Evolutionary conservation across 2,113 vertebrate species (phyloP), one percentile per base, ranked within the genome.

Genomic region (Dipodomys spectabilis): DNA sequence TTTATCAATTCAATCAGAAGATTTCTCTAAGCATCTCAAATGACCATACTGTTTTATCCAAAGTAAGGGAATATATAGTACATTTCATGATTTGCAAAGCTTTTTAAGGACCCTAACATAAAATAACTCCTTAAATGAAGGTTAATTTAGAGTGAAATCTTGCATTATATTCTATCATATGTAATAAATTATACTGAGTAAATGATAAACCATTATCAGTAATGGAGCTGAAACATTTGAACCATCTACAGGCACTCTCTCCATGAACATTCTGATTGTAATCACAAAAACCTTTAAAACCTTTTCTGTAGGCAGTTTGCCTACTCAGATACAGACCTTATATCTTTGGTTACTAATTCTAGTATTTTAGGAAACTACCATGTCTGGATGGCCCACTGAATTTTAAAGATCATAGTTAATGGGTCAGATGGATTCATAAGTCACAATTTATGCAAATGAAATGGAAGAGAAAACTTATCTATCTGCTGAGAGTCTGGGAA

Each of bases 11-110:
- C 39, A 68, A 28, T 65, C 64, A 39, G 20, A 19, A 39, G 25
- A 65, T 91, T 86, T 83, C 65, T 88, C n/a, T n/a, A 88, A 72
- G 57, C n/a, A 88, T 72, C 22, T 49, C 27, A 93, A 90, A 86
- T 53, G n/a, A 53, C 53, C 23, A 94, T 32, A 68, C 92, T 22
- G 85, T 85, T 32, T 78, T 68, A 3, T 89, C 88, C 35, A 79
- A 85, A 93, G 73, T 85, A 77, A 88, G 84, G n/a, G 60, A 87
- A 87, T 79, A 90, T 78, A 67, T 39, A 90, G 32, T 44, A 1
- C 16, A 78, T 53, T 77, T 91, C 25, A 73, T 69, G 88, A 69
- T 69, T 78, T 82, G 19, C 80, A 92, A 72, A 20, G 2, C 22
- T 72, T 79, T 82, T 80, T 57, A 84, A 90, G 20, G 73, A 75